Conservation (phyloP, 2,888 invertebrate species). For the Catocala sponsa region DNA sequence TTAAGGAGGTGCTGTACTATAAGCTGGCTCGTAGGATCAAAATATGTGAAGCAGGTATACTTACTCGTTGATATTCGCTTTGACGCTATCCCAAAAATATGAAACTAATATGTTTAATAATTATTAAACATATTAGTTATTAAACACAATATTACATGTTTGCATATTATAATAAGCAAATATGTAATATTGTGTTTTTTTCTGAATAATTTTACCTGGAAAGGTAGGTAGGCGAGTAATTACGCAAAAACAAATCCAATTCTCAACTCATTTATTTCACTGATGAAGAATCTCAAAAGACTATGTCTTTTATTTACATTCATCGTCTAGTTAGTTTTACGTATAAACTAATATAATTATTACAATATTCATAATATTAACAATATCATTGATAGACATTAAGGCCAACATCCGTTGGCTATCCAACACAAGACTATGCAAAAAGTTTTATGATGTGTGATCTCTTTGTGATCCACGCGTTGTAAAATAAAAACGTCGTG, state of each 20-base stretch:
- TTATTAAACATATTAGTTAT: too few relatives aligned
- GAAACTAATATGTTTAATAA: too few relatives aligned
- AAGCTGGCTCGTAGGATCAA: too few relatives aligned
- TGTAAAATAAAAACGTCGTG: slow-evolving; percentile 5
- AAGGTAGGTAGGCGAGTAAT: neutral
- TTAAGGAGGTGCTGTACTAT: too few relatives aligned
- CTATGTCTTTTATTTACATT: slow-evolving; percentile 67
- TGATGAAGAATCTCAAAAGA: slow-evolving; percentile 71
- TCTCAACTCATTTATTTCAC: slow-evolving; percentile 61
- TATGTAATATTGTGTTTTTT: too few relatives aligned
- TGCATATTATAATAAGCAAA: too few relatives aligned
- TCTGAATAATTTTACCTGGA: too few relatives aligned
- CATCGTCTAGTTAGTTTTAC: slow-evolving; percentile 62
- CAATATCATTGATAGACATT: slow-evolving; percentile 25
- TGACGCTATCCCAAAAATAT: too few relatives aligned
- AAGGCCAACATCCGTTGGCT: slow-evolving; percentile 16
- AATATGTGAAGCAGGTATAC: too few relatives aligned
- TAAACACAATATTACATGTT: too few relatives aligned
- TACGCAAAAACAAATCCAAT: slow-evolving; percentile 24
- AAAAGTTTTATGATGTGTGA: neutral
- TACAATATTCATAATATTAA: slow-evolving; percentile 32
- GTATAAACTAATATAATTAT: slow-evolving; percentile 40
- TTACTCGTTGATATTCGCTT: too few relatives aligned
- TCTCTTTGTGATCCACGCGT: neutral
- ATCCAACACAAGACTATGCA: neutral